Percentiles rank a stretch among this genome's conserved stretches.
Evolutionary conservation across 2,797 vertebrate species (phyloP).

Genomic region (Argya squamiceps): DNA sequence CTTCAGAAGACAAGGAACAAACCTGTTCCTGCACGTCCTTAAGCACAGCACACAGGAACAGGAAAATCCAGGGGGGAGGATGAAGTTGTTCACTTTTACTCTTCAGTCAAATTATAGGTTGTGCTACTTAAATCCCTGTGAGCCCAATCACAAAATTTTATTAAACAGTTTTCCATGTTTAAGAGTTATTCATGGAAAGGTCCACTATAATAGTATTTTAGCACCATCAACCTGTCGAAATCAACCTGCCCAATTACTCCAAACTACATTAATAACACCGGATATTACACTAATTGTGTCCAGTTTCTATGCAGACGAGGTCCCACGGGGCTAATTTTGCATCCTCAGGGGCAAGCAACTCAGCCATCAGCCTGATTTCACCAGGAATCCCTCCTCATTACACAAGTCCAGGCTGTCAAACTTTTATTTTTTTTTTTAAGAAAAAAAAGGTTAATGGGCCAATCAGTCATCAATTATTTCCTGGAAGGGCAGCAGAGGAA

Average conservation of each 20-base stretch:
- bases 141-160: constrained; percentile 71
- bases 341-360: constrained; percentile 72
- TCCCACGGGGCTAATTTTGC: constrained; percentile 73
- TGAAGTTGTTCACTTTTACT: not conserved
- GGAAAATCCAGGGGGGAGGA: not conserved
- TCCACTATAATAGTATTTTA: constrained; percentile 79
- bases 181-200: constrained; percentile 71
- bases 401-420: constrained; percentile 71
- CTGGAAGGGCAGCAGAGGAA: constrained; percentile 60
- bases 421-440: constrained; percentile 44
- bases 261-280: constrained; percentile 77
- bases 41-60: not conserved
- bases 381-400: constrained; percentile 78
- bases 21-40: not conserved
- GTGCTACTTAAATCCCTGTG: constrained; percentile 53
- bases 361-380: constrained; percentile 69
- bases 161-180: constrained; percentile 70
- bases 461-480: constrained; percentile 87
- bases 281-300: constrained; percentile 81
- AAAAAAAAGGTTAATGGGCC: constrained; percentile 85
- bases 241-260: constrained; percentile 81
- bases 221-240: constrained; percentile 81
- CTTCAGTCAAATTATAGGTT: not conserved
- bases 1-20: not conserved
- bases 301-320: constrained; percentile 81